phyloP scores from a whole-genome alignment of 2,888 invertebrate genomes.

The Agrochola lychnidis region DNA sequence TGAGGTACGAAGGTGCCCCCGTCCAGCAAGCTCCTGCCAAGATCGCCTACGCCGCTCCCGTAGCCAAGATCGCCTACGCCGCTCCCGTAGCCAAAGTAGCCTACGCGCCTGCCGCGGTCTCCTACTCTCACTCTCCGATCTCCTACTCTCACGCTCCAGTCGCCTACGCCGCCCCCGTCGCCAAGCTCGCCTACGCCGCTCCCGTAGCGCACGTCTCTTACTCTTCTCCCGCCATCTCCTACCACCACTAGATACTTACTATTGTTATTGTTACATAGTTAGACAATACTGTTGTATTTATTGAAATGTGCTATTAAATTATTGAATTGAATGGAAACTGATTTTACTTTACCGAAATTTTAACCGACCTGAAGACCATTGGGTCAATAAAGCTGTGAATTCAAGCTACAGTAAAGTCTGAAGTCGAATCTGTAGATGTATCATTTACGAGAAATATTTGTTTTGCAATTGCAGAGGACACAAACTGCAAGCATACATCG shows the following conservation, averaged over 20 bases:
- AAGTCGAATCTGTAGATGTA: not conserved
- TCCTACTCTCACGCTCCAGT: conserved; percentile 76
- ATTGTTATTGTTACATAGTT: conserved; percentile 27
- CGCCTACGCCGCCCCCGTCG: conserved; percentile 61
- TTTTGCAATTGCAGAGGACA: conserved; percentile 10
- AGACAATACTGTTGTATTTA: conserved; percentile 71
- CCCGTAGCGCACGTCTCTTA: conserved; percentile 79
- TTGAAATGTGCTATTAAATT: conserved; percentile 68
- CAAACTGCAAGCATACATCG: conserved; percentile 26
- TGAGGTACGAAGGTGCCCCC: conserved; percentile 85
- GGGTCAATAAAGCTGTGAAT: not conserved
- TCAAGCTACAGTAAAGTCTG: not conserved
- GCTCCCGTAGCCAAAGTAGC: conserved; percentile 61
- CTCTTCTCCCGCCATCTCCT: conserved; percentile 83
- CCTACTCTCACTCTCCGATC: conserved; percentile 74
- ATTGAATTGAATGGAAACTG: conserved; percentile 14
- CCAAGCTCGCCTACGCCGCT: conserved; percentile 67
- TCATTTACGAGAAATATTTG: not conserved
- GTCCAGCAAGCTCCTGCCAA: conserved; percentile 71
- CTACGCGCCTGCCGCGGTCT: conserved; percentile 68
- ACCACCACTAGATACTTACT: conserved; percentile 78
- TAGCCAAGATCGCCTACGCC: conserved; percentile 57
- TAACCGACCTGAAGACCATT: conserved; percentile 1
- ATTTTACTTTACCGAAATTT: conserved; percentile 24
- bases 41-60: conserved; percentile 60